phyloP scores from a whole-genome alignment of 1,140 invertebrate species.

The Zophobas morio region DNA sequence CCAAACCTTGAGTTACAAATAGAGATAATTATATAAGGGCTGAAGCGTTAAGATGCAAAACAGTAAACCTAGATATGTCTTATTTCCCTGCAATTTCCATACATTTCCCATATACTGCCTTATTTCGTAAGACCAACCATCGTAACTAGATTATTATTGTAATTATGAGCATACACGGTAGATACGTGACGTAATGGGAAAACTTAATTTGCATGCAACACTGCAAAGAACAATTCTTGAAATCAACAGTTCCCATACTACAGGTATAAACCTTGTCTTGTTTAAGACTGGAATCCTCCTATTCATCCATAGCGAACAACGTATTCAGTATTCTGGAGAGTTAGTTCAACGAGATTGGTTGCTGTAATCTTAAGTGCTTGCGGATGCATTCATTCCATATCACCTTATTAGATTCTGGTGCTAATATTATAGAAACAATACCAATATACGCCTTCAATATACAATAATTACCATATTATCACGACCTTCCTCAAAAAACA shows the following conservation, averaged over 20 bases:
- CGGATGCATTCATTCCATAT: constrained; percentile 36
- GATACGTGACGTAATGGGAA: constrained; percentile 50
- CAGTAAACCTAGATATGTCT: constrained; percentile 23
- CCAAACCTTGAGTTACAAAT: not conserved
- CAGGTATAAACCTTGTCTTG: constrained; percentile 40
- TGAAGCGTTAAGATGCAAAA: constrained; percentile 21
- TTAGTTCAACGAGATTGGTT: constrained; percentile 40
- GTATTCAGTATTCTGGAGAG: constrained; percentile 39
- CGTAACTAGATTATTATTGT: constrained; percentile 54
- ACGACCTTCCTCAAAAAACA: constrained; percentile 4
- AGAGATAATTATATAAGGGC: constrained; percentile 23
- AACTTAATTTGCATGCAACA: constrained; percentile 47
- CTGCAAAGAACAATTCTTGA: constrained; percentile 51
- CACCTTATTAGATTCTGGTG: constrained; percentile 35
- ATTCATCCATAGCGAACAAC: constrained; percentile 32
- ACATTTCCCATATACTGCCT: constrained; percentile 16
- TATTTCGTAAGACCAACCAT: constrained; percentile 42
- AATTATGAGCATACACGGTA: constrained; percentile 50
- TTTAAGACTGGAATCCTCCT: constrained; percentile 41
- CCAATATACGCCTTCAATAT: constrained; percentile 16
- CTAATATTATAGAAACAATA: constrained; percentile 31
- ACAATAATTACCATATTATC: constrained; percentile 26
- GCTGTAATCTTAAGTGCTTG: constrained; percentile 41
- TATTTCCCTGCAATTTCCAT: constrained; percentile 27
- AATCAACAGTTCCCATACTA: constrained; percentile 48